A percentile compares a stretch with the other conserved stretches of the same genome.
phyloP scores from a whole-genome alignment of 1,140 invertebrate genomes.

The Saccostrea glomerata region DNA sequence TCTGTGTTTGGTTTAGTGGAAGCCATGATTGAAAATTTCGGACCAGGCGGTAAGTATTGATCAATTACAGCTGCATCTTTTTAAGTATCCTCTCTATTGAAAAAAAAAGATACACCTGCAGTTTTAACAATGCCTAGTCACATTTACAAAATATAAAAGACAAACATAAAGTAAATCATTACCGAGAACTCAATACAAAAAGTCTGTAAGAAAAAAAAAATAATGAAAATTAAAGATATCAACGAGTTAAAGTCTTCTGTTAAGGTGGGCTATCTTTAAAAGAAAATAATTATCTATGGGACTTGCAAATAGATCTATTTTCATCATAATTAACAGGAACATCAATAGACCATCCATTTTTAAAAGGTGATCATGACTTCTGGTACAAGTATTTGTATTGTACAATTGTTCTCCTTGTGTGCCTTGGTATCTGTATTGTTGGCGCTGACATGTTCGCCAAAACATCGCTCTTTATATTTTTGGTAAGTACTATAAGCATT shows the following conservation, averaged over 20 bases:
- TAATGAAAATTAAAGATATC: too few species aligned
- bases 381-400: constrained; percentile 97
- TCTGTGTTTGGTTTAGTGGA: constrained; percentile 97
- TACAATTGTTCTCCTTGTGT: constrained; percentile 90
- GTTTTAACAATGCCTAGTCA: too few species aligned
- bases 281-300: too few species aligned
- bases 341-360: neutral
- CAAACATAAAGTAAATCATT: too few species aligned
- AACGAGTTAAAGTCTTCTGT: too few species aligned
- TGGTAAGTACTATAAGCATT: constrained; percentile 65
- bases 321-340: constrained; percentile 4
- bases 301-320: neutral
- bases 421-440: constrained; percentile 93
- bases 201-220: too few species aligned
- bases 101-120: too few species aligned
- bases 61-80: neutral
- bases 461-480: constrained; percentile 88
- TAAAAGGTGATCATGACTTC: constrained; percentile 61
- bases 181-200: too few species aligned
- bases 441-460: constrained; percentile 97
- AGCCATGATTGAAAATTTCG: constrained; percentile 98
- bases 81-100: too few species aligned
- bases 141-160: too few species aligned
- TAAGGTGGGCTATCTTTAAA: too few species aligned
- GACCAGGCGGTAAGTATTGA: constrained; percentile 85